Conservation (phyloP, 92 coral and sea anemone genomes). For the Umimayanthus chanpuru region DNA sequence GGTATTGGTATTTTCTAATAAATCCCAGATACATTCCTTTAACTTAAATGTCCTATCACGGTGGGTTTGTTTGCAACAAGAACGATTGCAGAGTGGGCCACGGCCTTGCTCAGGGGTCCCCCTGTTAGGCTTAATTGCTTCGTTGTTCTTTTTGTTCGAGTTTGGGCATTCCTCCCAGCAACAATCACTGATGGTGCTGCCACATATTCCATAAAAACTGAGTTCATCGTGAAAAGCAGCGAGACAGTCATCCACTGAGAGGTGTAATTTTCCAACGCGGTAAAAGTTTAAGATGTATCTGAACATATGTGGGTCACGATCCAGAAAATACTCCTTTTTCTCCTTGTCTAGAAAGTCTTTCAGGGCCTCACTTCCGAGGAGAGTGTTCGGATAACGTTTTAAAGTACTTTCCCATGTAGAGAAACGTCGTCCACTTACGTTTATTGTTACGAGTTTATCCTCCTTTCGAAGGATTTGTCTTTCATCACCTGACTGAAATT, state of each 20-base stretch:
- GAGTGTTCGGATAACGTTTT: slow-evolving; percentile 88
- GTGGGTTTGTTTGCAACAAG: neutral
- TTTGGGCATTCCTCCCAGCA: slow-evolving; percentile 72
- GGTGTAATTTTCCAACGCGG: slow-evolving; percentile 88
- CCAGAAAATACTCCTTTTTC: slow-evolving; percentile 86
- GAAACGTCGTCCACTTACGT: slow-evolving; percentile 91
- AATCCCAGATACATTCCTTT: slow-evolving; percentile 67
- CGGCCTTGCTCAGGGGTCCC: too few relatives aligned
- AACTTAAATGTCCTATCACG: slow-evolving; percentile 23
- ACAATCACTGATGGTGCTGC: slow-evolving; percentile 76
- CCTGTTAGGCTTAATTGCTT: neutral
- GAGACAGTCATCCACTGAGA: slow-evolving; percentile 83
- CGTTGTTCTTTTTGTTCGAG: neutral
- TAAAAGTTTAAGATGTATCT: slow-evolving; percentile 91
- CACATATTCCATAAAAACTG: slow-evolving; percentile 82
- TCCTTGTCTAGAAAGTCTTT: slow-evolving; percentile 79
- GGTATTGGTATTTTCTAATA: slow-evolving; percentile 74
- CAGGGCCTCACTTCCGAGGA: slow-evolving; percentile 90
- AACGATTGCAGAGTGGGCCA: neutral
- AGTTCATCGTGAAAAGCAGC: slow-evolving; percentile 86
- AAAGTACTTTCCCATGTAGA: slow-evolving; percentile 93
- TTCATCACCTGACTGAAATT: neutral
- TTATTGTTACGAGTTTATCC: slow-evolving; percentile 70
- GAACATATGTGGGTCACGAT: slow-evolving; percentile 95
- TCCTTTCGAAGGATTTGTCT: slow-evolving; percentile 37